Evolutionary conservation across 1,140 invertebrate genomes (phyloP), one percentile per base, ranked within the genome.

Genomic region (Zaprionus ornatus): DNA sequence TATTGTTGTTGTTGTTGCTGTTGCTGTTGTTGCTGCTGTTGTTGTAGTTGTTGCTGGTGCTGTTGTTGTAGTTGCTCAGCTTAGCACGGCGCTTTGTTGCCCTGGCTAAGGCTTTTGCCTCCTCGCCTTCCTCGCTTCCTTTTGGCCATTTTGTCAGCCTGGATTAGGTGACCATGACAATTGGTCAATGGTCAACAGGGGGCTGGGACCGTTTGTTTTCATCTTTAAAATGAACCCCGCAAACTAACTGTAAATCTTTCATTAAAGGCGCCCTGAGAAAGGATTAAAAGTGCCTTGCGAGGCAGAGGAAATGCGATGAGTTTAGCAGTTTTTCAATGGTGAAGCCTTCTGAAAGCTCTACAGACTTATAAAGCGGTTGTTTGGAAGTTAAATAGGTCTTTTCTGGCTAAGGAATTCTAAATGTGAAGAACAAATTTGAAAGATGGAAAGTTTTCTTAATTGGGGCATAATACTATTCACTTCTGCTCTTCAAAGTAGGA

Each of bases 121-220:
- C 55, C 40, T 27, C n/a, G 17, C 3, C 2, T 25, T 27, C 3
- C 2, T 25, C 15, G 35, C 13, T 48, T 48, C 25, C 17, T 61
- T 32, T 13, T 27, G 13, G 4, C 75, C 82, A 82, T 71, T 86
- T 71, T 72, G 68, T 45, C 74, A 72, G 80, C 79, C 84, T 54
- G 85, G 84, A 87, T 87, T 87, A 87, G 84, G 84, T 87, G 84
- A 87, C 84, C 84, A 87, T 87, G 84, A 84, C 84, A 87, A 87
- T 87, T 75, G 83, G 69, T 62, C 57, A 55, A 64, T 57, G 84
- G 80, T 37, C 54, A 40, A 32, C 9, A 32, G 15, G 59, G 21
- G 42, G 10, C 29, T 32, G 9, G 3, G 35, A 52, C 23, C 21
- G 62, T 64, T 64, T 61, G 67, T 80, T 83, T 79, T 66, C 59